phyloP scores from a whole-genome alignment of 2,888 invertebrate species.

The Oxycera nigricornis region DNA sequence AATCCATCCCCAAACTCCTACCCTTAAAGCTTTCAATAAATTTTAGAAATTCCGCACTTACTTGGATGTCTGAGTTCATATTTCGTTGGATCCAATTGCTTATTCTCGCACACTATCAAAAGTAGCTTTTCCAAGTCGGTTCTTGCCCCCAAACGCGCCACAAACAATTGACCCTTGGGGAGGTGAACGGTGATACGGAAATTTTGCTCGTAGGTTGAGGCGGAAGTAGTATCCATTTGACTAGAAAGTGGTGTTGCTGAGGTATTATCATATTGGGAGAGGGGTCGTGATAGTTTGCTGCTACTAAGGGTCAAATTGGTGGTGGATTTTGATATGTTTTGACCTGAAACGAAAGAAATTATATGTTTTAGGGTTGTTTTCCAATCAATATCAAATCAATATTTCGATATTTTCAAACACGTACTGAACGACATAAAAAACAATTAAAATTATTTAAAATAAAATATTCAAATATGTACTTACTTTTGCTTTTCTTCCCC shows the following conservation, averaged over 20 bases:
- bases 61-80: constrained; percentile 82
- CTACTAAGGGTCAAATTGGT: constrained; percentile 43
- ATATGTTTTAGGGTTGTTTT: constrained; percentile 5
- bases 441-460: background rate
- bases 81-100: constrained; percentile 74
- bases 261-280: constrained; percentile 54
- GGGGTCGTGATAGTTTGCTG: constrained; percentile 7
- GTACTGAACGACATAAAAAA: background rate
- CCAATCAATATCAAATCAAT: background rate
- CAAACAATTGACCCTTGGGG: constrained; percentile 81
- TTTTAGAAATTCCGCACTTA: constrained; percentile 57
- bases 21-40: no score
- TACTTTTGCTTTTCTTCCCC: constrained; percentile 59
- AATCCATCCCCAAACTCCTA: no score
- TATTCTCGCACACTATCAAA: constrained; percentile 76
- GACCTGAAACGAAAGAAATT: constrained; percentile 35
- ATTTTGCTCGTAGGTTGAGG: constrained; percentile 62
- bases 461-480: constrained; percentile 14
- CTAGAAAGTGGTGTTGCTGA: constrained; percentile 60
- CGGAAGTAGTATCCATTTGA: constrained; percentile 60
- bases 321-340: constrained; percentile 47
- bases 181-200: constrained; percentile 70
- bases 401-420: background rate
- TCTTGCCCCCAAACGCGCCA: constrained; percentile 75
- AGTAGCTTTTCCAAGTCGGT: constrained; percentile 74